Evolutionary conservation across 2,113 vertebrate species (phyloP).

Genomic region (Nothocercus julius): DNA sequence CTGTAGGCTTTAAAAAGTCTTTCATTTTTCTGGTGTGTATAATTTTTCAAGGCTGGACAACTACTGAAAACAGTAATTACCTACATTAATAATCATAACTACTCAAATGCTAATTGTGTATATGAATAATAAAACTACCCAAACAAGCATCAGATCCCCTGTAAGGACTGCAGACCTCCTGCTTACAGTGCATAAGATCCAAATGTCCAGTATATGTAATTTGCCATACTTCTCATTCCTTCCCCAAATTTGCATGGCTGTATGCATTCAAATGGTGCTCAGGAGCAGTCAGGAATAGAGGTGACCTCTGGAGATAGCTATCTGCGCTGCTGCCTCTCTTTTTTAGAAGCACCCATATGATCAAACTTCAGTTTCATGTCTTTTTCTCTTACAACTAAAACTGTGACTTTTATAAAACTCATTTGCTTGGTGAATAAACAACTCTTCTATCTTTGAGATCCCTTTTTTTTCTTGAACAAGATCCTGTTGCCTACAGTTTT

Average conservation of each 20-base stretch:
- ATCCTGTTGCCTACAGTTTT: not conserved
- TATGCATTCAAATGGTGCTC: not conserved
- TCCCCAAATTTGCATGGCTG: not conserved
- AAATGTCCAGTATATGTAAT: not conserved
- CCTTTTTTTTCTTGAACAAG: not conserved
- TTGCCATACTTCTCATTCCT: not conserved
- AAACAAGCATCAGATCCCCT: not conserved
- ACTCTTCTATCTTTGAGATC: not conserved
- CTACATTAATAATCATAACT: not conserved
- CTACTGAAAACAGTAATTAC: constrained; percentile 7
- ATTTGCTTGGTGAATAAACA: not conserved
- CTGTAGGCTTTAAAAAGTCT: not conserved
- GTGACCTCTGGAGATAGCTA: not conserved
- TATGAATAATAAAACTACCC: not conserved
- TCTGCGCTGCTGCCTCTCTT: not conserved
- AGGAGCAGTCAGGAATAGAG: not conserved
- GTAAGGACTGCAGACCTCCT: not conserved
- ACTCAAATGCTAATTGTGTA: not conserved
- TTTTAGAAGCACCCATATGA: not conserved
- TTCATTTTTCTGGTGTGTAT: not conserved
- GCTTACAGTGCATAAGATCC: not conserved
- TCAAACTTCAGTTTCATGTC: not conserved
- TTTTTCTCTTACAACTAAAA: not conserved
- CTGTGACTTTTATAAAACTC: not conserved
- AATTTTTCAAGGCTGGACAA: not conserved